Base-by-base conservation (phyloP, 1,140 invertebrate species). In the Berghia stephanieae region DNA sequence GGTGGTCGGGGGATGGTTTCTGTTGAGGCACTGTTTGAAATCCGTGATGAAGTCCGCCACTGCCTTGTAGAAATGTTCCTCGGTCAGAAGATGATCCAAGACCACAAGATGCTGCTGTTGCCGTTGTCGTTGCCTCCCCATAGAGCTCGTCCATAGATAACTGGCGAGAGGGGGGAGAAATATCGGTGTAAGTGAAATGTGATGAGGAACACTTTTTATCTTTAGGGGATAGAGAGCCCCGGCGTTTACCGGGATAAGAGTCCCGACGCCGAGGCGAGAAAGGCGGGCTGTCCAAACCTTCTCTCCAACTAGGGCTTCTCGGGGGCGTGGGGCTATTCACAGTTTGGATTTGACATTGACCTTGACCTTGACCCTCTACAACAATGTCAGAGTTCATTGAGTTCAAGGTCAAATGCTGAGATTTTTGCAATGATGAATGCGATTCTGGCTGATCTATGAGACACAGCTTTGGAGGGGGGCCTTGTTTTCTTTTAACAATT, bases 271-370 rank as follows among this genome's bases (percentile, higher is more conserved):
- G 76, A 1, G 86, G 86, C 16, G 86, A 87, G 77, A 87, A 87
- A 31, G 86, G 86, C 0, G 86, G 86, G 67, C 85, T 86, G 31
- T 87, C 85, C 2, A 87, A 57, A 10, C 86, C 86, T 68, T 86
- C 86, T 34, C 86, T 69, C 86, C 86, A 87, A 60, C 86, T 87
- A 10, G 86, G 86, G 74, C 84, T 86, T 60, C 84, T 72, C 0
- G 86, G 86, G 2, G 84, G 83, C 18, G 83, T 83, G 5, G 85
- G 86, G 77, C 83, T 85, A 67, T 80, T 82, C n/a, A 83, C 78
- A 6, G 79, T 71, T 38, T 84, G 73, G 73, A n/a, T n/a, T n/a
- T n/a, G n/a, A n/a, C n/a, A n/a, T n/a, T n/a, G n/a, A n/a, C n/a
- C n/a, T n/a, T n/a, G n/a, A n/a, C n/a, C n/a, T n/a, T n/a, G n/a